Percentiles rank a stretch among this genome's conserved stretches.
phyloP scores from a whole-genome alignment of 2,888 invertebrate genomes.

The Parelbella ahira region DNA sequence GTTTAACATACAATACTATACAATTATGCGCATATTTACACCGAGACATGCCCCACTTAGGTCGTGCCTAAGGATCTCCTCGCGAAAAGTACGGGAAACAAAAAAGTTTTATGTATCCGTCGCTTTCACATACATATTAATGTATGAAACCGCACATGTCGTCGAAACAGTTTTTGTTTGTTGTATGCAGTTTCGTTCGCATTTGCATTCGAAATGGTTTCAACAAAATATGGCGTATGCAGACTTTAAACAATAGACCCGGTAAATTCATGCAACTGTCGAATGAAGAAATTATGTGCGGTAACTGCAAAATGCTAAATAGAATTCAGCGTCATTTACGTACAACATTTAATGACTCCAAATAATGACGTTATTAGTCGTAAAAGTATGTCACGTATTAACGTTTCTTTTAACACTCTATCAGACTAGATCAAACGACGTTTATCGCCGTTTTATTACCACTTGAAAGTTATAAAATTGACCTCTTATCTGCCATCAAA shows the following conservation, averaged over 20 bases:
- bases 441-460: constrained; percentile 47
- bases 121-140: constrained; percentile 47
- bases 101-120: constrained; percentile 36
- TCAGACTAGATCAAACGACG: constrained; percentile 28
- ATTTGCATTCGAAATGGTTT: constrained; percentile 31
- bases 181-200: constrained; percentile 25
- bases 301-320: not conserved
- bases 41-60: constrained; percentile 38
- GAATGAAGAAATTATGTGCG: constrained; percentile 26
- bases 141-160: constrained; percentile 39
- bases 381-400: not conserved
- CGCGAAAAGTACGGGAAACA: constrained; percentile 30
- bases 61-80: constrained; percentile 30
- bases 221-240: constrained; percentile 23
- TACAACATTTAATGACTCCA: no score
- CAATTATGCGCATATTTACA: constrained; percentile 68
- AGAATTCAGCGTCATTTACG: no score
- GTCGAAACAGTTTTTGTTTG: constrained; percentile 27
- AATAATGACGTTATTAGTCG: constrained; percentile 1
- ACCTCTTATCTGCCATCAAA: constrained; percentile 48
- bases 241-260: constrained; percentile 23
- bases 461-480: constrained; percentile 49
- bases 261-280: constrained; percentile 23
- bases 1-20: constrained; percentile 64
- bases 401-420: not conserved